A percentile compares a stretch with the other conserved stretches of the same genome.
Evolutionary conservation across 2,113 vertebrate genomes (phyloP).

Genomic region (Nesoenas mayeri): DNA sequence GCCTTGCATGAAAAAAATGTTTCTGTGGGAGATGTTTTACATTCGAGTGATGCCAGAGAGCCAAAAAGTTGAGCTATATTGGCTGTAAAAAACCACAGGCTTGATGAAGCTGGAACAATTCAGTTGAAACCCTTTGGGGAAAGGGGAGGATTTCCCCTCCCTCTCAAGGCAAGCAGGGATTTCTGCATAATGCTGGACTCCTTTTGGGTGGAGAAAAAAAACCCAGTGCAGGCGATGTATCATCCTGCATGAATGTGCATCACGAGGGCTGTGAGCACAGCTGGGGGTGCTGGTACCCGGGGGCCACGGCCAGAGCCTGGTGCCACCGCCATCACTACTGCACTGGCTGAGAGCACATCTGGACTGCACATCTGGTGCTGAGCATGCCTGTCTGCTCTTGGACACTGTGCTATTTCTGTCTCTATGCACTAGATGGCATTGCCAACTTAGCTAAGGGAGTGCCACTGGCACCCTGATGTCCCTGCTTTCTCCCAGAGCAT

Average conservation of each 20-base stretch:
- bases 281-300: not conserved
- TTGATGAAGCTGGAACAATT: not conserved
- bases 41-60: slow-evolving; percentile 35
- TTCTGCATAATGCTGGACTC: not conserved
- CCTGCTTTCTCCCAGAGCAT: not conserved
- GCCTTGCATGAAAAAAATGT: slow-evolving; percentile 11
- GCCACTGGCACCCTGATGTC: not conserved
- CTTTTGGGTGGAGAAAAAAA: not conserved
- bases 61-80: not conserved
- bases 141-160: not conserved
- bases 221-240: not conserved
- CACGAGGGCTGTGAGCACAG: not conserved
- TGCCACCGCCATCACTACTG: not conserved
- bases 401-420: slow-evolving; percentile 58
- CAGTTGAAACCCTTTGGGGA: not conserved
- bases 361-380: not conserved
- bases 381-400: not conserved
- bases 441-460: slow-evolving; percentile 54
- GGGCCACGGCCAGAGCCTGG: not conserved
- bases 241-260: fast-evolving
- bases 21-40: slow-evolving; percentile 48
- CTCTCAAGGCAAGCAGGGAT: not conserved
- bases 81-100: not conserved
- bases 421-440: slow-evolving; percentile 79
- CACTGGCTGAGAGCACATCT: not conserved